Conservation (phyloP, 2,888 invertebrate species). For the Eupithecia centaureata region DNA sequence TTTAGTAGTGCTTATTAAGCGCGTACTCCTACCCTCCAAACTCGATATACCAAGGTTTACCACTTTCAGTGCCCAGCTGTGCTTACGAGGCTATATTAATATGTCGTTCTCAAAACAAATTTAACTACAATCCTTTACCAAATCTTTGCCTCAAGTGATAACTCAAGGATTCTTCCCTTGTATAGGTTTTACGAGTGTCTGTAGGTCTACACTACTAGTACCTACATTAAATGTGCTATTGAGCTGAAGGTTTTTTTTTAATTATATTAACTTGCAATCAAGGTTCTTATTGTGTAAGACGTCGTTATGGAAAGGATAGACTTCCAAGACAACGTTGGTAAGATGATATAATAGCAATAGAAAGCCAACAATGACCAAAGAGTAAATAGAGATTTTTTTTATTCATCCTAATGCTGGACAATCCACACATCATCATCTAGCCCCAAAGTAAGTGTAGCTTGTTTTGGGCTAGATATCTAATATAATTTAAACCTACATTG, state of each 20-base stretch:
- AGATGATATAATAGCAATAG: not conserved
- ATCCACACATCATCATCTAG: no score
- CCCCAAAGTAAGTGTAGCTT: no score
- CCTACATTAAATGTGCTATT: conserved; percentile 14
- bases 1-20: conserved; percentile 63
- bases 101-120: conserved; percentile 52
- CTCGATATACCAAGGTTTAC: conserved; percentile 79
- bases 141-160: conserved; percentile 38
- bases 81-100: conserved; percentile 59
- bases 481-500: no score
- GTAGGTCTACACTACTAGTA: not conserved
- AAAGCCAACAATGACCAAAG: not conserved
- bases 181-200: conserved; percentile 14
- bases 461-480: no score
- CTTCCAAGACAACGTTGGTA: not conserved
- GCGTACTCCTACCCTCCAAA: conserved; percentile 57
- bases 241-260: conserved; percentile 19
- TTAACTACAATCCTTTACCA: conserved; percentile 47
- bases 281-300: conserved; percentile 27
- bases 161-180: conserved; percentile 30
- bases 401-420: no score
- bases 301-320: not conserved
- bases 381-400: not conserved
- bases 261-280: conserved; percentile 15
- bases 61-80: conserved; percentile 70